Percentiles rank a stretch among this genome's conserved stretches.
phyloP scores from a whole-genome alignment of 2,797 vertebrate species.

The Acanthurus tractus region DNA sequence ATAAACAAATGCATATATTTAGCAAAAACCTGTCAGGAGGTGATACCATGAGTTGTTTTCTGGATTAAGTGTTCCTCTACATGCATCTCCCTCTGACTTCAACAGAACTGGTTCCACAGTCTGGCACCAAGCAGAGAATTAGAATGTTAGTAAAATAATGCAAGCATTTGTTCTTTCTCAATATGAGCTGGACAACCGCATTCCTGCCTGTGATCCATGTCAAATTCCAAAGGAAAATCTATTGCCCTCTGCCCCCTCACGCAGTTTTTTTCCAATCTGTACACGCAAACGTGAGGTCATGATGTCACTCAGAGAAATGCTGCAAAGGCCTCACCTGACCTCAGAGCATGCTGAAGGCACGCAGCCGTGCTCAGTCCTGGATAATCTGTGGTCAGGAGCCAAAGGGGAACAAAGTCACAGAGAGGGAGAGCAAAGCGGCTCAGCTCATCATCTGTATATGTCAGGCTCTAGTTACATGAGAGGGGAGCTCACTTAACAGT shows the following conservation, averaged over 20 bases:
- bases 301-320: conserved; percentile 24
- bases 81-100: too few species aligned
- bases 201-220: not conserved
- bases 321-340: conserved; percentile 43
- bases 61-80: too few species aligned
- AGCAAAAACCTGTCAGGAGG: too few species aligned
- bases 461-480: conserved; percentile 65
- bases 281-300: conserved; percentile 22
- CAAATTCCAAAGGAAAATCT: conserved; percentile 3
- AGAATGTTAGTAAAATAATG: too few species aligned
- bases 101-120: too few species aligned
- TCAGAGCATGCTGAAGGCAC: conserved; percentile 2
- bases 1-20: too few species aligned
- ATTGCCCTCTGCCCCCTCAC: conserved; percentile 31
- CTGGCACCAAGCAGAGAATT: too few species aligned
- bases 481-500: conserved; percentile 52
- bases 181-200: too few species aligned
- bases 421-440: conserved; percentile 24
- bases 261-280: not conserved
- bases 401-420: conserved; percentile 39
- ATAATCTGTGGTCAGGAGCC: conserved; percentile 38
- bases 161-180: too few species aligned
- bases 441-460: conserved; percentile 28
- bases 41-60: too few species aligned
- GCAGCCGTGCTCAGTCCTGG: conserved; percentile 17